Evolutionary conservation across 37 sponge, comb jelly and placozoan genomes (phyloP).

Genomic region (Ianthella basta): DNA sequence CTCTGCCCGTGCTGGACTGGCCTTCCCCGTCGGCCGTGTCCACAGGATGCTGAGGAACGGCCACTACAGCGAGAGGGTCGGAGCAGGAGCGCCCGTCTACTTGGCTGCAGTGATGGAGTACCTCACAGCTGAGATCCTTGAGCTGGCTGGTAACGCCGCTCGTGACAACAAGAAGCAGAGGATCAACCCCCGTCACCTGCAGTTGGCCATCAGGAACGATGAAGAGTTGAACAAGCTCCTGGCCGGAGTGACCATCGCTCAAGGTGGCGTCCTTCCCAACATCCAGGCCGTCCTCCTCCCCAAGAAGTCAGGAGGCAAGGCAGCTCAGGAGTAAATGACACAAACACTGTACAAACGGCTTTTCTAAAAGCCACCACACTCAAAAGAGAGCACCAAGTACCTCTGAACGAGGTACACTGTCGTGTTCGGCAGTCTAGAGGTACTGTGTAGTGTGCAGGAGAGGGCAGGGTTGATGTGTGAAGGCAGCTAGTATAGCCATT

Average conservation of each 20-base stretch:
- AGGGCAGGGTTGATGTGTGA: too few species aligned
- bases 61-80: conserved; percentile 83
- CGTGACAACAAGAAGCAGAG: conserved; percentile 99
- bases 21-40: conserved; percentile 84
- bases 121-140: conserved; percentile 98
- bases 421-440: too few species aligned
- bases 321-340: conserved; percentile 2
- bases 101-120: conserved; percentile 99
- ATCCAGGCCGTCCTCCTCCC: conserved; percentile 98
- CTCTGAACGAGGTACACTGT: too few species aligned
- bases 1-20: conserved; percentile 80
- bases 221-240: conserved; percentile 99
- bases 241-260: conserved; percentile 96
- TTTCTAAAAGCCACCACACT: conserved; percentile 70
- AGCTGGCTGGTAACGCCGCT: conserved; percentile 99
- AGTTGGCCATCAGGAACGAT: conserved; percentile 98
- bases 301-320: conserved; percentile 79
- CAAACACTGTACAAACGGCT: conserved; percentile 43
- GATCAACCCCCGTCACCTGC: conserved; percentile 98
- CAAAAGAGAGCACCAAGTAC: too few species aligned
- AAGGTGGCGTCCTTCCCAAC: conserved; percentile 99
- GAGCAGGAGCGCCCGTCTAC: conserved; percentile 99
- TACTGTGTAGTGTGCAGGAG: too few species aligned
- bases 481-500: too few species aligned
- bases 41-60: conserved; percentile 75